phyloP scores from a whole-genome alignment of 2,113 vertebrate species.

The human (Homo sapiens) region GRCh38 chr15:85443501-85444000 shows the following conservation, averaged over 20 bases:
- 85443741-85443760: not conserved
- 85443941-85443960: conserved; percentile 52
- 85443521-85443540: not conserved
- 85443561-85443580: not conserved
- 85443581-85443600: not conserved
- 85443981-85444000: conserved; percentile 35
- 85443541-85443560: not conserved
- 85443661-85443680: not conserved
- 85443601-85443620: not conserved
- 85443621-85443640: not conserved
- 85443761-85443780: not conserved
- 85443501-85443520: not conserved
- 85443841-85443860: not conserved
- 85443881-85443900: not conserved
- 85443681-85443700: not conserved
- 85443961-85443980: conserved; percentile 63
- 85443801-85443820: conserved; percentile 15
- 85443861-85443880: not conserved
- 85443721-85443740: not conserved
- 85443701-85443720: not conserved
- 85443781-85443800: not conserved
- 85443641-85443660: not conserved
- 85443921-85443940: conserved; percentile 63
- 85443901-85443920: conserved; percentile 9
- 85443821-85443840: not conserved